Evolutionary conservation across 2,113 vertebrate genomes (phyloP).

Genomic region (Percina caprodes): DNA sequence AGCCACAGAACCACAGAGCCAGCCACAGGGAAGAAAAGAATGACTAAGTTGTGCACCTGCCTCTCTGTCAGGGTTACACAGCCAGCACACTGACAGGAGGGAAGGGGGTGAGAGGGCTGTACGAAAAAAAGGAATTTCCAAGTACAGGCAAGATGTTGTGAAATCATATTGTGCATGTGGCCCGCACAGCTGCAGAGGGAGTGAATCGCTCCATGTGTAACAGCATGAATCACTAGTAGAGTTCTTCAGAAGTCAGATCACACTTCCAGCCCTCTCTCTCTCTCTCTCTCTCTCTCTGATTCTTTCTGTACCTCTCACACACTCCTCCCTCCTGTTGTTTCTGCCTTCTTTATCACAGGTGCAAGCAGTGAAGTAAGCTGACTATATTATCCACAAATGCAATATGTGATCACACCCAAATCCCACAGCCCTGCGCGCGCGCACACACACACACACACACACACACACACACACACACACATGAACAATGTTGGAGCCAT

Average conservation of each 20-base stretch:
- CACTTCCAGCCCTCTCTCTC: slow-evolving; percentile 54
- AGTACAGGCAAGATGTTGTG: slow-evolving; percentile 82
- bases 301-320: slow-evolving; percentile 13
- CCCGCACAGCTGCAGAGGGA: slow-evolving; percentile 79
- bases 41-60: slow-evolving; percentile 83
- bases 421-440: slow-evolving; percentile 22
- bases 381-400: slow-evolving; percentile 68
- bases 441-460: slow-evolving; percentile 24
- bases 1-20: slow-evolving; percentile 2
- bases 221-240: slow-evolving; percentile 79
- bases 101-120: slow-evolving; percentile 44
- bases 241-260: slow-evolving; percentile 78
- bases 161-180: slow-evolving; percentile 82
- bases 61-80: slow-evolving; percentile 67
- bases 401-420: slow-evolving; percentile 12
- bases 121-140: slow-evolving; percentile 79
- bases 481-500: slow-evolving; percentile 76
- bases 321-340: neutral
- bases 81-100: slow-evolving; percentile 62
- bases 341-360: slow-evolving; percentile 67
- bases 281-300: neutral
- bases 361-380: slow-evolving; percentile 65
- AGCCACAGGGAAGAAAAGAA: slow-evolving; percentile 54
- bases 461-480: slow-evolving; percentile 54
- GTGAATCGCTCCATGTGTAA: slow-evolving; percentile 76